Base-by-base conservation (phyloP, 2,797 vertebrate species). In the Chrysocyon brachyurus region DNA sequence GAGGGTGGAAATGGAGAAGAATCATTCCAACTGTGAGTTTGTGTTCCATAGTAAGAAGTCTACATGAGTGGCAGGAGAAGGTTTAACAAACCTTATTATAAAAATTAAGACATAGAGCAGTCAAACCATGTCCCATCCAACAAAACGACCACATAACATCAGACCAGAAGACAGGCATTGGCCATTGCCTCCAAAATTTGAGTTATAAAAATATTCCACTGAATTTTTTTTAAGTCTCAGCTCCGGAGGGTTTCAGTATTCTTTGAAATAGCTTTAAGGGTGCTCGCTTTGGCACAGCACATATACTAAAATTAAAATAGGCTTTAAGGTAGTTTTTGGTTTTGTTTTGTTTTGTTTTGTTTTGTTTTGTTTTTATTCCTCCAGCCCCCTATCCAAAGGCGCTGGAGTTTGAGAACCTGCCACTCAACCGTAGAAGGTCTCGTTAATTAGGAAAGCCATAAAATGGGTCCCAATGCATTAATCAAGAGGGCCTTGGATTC, bases 361-460 rank as follows among this genome's bases (percentile, higher is more conserved):
- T 49, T 64, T 2, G 31, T 66, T 68, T 33, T 4, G 28, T 21
- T 63, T 68, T 68, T 68, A 21, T 85, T 92, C 77, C 31, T 87
- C 56, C 59, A 86, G 28, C 31, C 72, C 5, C 61, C 26, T 56
- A 46, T 7, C 46, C 93, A 73, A 91, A 93, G 87, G 75, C 84
- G 64, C 73, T 79, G 31, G 40, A 72, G 70, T 95, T 59, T 93
- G 49, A 96, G 46, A 91, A 96, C 87, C 46, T 73, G 21, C 21
- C 49, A 54, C 16, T 75, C 15, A 90, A 70, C 17, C 68, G 28
- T 2, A 81, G 28, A 54, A 54, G 36, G 11, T 46, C 59, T 56
- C 66, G 26, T 72, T 86, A 40, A 94, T 70, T 83, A 78, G 33
- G n/a, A 97, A 91, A 90, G 63, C 31, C 87, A 57, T 88, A 91